Base-by-base conservation (phyloP, 2,888 invertebrate genomes). In the Hirtodrosophila histrioides region DNA sequence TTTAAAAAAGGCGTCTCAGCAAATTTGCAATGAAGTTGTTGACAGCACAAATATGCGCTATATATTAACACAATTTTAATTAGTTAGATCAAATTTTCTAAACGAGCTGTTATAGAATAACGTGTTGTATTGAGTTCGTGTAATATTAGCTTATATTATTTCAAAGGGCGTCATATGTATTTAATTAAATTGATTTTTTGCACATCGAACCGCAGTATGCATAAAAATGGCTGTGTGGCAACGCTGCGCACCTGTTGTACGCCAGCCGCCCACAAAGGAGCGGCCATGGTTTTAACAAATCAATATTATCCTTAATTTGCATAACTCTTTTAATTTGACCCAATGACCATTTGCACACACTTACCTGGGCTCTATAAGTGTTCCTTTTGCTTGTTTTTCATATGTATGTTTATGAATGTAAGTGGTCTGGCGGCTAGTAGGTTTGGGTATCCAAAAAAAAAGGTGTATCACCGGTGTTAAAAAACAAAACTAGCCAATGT, bases 161-260 rank as follows among this genome's bases (percentile, higher is more conserved):
- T 17, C 17, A 17, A 17, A 9, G 6, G 7, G 31, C 6, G 9
- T 8, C 9, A 31, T 31, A 3, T 37, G 6, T 24, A 58, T 48
- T 50, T 24, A 53, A 45, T n/a, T 23, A 37, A 49, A 70, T 70
- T 60, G 56, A 74, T 74, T 73, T 69, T 69, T 51, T 49, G 36
- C 45, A 49, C 23, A 37, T 45, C 11, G 29, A 33, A 60, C 37
- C 7, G 35, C 24, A 17, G 17, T 2, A 17, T 1, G 17, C 17
- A 17, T 17, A 17, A 17, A 17, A 64, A 56, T 48, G 44, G 44
- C 36, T 7, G 43, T 41, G 12, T 65, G 72, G 64, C 72, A 75
- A 56, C 76, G 7, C 61, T 55, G 55, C 75, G 67, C 83, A 82
- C 82, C 82, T 82, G 86, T 82, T 82, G 86, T 82, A 63, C 82